Percentiles rank a stretch among this genome's conserved stretches.
phyloP scores from a whole-genome alignment of 2,888 invertebrate genomes.

The Pandemis corylana region DNA sequence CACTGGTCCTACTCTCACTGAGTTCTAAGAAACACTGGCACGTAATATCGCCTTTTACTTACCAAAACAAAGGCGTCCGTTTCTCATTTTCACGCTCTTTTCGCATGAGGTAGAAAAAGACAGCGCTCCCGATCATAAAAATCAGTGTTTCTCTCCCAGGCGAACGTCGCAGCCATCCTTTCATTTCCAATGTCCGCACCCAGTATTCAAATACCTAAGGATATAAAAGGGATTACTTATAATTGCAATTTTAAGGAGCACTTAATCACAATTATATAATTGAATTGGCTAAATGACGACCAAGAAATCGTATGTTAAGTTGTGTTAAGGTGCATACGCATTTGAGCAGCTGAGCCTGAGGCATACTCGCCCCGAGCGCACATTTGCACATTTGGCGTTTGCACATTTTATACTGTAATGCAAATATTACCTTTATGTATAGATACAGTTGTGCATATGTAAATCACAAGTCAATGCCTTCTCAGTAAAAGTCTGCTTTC shows the following conservation, averaged over 20 bases:
- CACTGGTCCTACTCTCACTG: too few species aligned
- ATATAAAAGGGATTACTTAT: neutral
- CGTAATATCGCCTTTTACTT: constrained; percentile 43
- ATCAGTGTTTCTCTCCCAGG: constrained; percentile 74
- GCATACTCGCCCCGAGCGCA: too few species aligned
- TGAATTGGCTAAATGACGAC: too few species aligned
- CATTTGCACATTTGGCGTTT: too few species aligned
- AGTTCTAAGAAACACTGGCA: neutral
- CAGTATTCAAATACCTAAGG: constrained; percentile 81
- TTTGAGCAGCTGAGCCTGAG: too few species aligned
- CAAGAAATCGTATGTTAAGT: too few species aligned
- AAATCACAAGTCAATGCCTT: neutral
- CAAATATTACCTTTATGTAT: too few species aligned
- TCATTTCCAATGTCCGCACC: constrained; percentile 78
- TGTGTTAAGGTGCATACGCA: too few species aligned
- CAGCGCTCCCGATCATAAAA: constrained; percentile 81
- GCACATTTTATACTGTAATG: too few species aligned
- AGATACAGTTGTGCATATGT: neutral
- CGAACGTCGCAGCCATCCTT: constrained; percentile 75
- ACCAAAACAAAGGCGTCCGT: constrained; percentile 79
- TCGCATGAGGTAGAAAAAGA: constrained; percentile 80
- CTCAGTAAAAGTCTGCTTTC: neutral
- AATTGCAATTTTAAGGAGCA: neutral
- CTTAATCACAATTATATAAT: neutral
- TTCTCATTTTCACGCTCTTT: constrained; percentile 74